These are phyloP conservation scores for Gila orcuttii DNA, from an alignment of 2,113 vertebrate genomes.

Conservation along the genomic window DNA sequence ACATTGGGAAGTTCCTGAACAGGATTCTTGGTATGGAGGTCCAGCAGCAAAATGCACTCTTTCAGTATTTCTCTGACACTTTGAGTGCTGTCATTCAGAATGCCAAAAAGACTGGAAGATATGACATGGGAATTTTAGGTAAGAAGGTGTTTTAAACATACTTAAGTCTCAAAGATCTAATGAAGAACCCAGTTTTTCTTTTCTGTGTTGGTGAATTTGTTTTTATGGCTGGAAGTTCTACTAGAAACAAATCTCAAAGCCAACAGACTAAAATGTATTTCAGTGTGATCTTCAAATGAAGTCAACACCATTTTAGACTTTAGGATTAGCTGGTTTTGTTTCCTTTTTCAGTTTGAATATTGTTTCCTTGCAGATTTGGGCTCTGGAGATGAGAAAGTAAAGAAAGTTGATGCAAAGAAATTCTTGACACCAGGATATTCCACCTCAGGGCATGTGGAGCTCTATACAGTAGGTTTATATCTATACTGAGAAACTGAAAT, in stretches of 20 bases:
- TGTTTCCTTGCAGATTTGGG: constrained; percentile 82
- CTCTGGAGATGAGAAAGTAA: constrained; percentile 96
- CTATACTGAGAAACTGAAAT: background rate
- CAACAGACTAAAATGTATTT: background rate
- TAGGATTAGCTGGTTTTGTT: background rate
- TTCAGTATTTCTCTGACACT: constrained; percentile 98
- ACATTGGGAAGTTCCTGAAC: constrained; percentile 97
- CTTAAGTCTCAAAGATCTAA: background rate
- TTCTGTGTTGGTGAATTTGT: too few relatives aligned
- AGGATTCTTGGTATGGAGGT: constrained; percentile 98
- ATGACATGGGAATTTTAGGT: constrained; percentile 98
- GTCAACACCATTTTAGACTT: background rate
- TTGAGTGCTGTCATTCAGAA: constrained; percentile 94
- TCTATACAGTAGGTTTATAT: constrained; percentile 85
- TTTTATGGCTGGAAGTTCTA: background rate
- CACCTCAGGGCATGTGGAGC: constrained; percentile 92
- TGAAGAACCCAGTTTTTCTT: background rate
- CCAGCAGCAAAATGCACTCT: constrained; percentile 95
- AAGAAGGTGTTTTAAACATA: constrained; percentile 56
- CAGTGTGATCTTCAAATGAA: background rate
- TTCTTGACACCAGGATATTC: constrained; percentile 97
- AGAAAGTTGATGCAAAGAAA: constrained; percentile 90
- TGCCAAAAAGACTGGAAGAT: constrained; percentile 96
- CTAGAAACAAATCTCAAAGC: background rate
- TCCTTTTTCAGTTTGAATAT: background rate